These are phyloP conservation scores for Podiceps cristatus DNA, from an alignment of 2,113 vertebrate genomes.

Conservation along the genomic window DNA sequence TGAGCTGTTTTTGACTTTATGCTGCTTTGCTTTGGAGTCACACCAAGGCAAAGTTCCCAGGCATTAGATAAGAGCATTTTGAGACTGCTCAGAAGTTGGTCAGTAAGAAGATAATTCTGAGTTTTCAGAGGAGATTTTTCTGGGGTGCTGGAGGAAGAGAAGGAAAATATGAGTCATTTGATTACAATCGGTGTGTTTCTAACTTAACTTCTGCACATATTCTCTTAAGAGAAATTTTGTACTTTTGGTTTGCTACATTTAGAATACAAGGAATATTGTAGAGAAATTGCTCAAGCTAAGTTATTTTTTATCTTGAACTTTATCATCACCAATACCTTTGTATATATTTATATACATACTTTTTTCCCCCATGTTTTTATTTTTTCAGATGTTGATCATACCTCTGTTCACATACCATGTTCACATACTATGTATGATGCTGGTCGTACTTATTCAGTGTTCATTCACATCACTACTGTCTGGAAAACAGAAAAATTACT, in stretches of 20 bases:
- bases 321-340: background rate
- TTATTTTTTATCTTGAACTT: background rate
- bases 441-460: background rate
- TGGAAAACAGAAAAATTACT: background rate
- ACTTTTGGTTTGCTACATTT: background rate
- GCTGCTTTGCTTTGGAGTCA: background rate
- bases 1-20: background rate
- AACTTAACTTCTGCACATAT: background rate
- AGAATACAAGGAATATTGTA: background rate
- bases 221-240: background rate
- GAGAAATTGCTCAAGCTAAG: background rate
- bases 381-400: background rate
- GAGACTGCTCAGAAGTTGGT: background rate
- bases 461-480: background rate
- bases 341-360: too few species aligned
- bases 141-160: background rate
- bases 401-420: background rate
- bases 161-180: background rate
- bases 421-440: background rate
- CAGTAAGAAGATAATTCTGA: background rate
- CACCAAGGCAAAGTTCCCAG: background rate
- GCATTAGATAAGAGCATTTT: background rate
- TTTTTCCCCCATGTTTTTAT: background rate
- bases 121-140: background rate
- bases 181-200: background rate